Percentiles rank a stretch among this genome's conserved stretches.
phyloP scores from a whole-genome alignment of 2,797 vertebrate species.

The Limnodromus scolopaceus region DNA sequence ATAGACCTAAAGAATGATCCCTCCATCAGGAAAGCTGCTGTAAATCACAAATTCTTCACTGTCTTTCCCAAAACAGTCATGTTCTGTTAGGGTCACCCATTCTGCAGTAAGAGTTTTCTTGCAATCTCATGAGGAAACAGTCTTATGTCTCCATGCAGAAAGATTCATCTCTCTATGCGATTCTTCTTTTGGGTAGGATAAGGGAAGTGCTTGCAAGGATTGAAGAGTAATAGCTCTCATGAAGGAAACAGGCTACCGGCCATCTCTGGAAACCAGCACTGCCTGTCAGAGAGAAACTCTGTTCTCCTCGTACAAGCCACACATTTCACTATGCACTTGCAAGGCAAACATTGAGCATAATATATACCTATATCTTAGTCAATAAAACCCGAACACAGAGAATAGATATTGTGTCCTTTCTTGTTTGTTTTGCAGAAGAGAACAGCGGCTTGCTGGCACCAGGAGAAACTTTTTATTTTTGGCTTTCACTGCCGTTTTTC shows the following conservation, averaged over 20 bases:
- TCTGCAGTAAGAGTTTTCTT: not conserved
- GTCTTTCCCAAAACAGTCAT: not conserved
- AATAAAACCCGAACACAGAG: not conserved
- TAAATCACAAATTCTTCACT: not conserved
- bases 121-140: not conserved
- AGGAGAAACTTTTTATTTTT: not conserved
- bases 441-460: not conserved
- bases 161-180: not conserved
- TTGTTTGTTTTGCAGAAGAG: constrained; percentile 1
- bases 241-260: not conserved
- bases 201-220: not conserved
- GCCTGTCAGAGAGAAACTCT: not conserved
- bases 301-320: not conserved
- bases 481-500: not conserved
- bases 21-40: not conserved
- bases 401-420: not conserved
- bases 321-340: not conserved
- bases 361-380: not conserved
- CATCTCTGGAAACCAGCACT: not conserved
- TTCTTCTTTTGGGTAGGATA: not conserved
- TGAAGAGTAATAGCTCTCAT: not conserved
- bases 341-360: not conserved
- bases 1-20: not conserved
- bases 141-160: not conserved
- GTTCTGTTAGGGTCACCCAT: not conserved